Conservation (phyloP, 2,888 invertebrate species). For the Thereva nobilitata region DNA sequence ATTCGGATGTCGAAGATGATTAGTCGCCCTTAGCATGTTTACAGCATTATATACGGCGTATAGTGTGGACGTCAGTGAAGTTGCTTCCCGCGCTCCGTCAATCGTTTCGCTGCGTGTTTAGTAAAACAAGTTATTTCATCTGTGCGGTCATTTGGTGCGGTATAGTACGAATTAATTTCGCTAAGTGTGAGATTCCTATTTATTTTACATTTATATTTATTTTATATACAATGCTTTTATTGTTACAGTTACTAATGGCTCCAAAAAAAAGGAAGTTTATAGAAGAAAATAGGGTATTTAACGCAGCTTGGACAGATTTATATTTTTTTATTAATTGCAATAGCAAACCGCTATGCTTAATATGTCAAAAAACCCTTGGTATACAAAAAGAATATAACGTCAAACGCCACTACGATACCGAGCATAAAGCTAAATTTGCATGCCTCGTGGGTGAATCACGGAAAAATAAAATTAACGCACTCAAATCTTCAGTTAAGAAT, state of each 20-base stretch:
- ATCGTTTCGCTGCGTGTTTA: no score
- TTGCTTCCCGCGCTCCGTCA: no score
- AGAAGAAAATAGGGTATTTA: constrained; percentile 4
- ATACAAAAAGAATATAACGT: constrained; percentile 3
- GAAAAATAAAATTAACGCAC: constrained; percentile 10
- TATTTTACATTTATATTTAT: no score
- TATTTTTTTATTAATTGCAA: constrained; percentile 8
- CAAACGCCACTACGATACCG: constrained; percentile 6
- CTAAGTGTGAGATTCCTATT: no score
- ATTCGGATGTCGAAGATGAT: no score
- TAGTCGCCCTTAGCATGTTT: no score
- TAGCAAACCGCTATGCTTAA: constrained; percentile 6
- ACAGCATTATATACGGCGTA: no score
- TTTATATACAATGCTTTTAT: not conserved
- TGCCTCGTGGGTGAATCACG: constrained; percentile 10
- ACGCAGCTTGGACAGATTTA: constrained; percentile 5
- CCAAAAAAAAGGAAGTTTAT: constrained; percentile 7
- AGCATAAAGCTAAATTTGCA: constrained; percentile 8
- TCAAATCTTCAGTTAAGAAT: constrained; percentile 6
- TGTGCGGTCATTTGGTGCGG: no score
- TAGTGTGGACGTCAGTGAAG: no score
- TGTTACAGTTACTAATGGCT: constrained; percentile 7
- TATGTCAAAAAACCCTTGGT: constrained; percentile 10
- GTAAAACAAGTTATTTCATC: constrained; percentile 1
- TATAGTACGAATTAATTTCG: no score